Conservation (phyloP, 2,797 vertebrate genomes). For the Enteromius radiatus region DNA sequence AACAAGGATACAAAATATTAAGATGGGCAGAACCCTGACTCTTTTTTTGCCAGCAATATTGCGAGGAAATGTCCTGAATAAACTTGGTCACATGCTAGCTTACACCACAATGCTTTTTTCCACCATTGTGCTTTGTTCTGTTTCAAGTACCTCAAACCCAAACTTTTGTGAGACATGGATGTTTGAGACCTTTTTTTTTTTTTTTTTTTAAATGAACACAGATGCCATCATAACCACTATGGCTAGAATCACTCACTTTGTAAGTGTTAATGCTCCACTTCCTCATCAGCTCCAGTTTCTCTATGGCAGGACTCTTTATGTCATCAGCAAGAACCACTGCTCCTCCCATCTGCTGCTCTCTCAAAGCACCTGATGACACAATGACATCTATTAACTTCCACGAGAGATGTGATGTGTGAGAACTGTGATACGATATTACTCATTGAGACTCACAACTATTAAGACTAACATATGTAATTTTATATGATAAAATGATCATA, state of each 20-base stretch:
- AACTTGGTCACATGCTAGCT: background rate
- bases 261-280: constrained; percentile 99
- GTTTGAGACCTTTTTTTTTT: background rate
- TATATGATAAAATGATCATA: background rate
- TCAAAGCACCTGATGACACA: constrained; percentile 62
- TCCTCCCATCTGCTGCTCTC: constrained; percentile 75
- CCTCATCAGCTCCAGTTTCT: constrained; percentile 95
- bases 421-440: constrained; percentile 8
- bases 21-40: background rate
- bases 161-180: background rate
- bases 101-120: background rate
- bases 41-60: background rate
- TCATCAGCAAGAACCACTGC: constrained; percentile 93
- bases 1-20: too few relatives aligned
- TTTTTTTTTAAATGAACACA: background rate
- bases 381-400: background rate
- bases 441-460: background rate
- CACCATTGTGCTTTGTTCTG: background rate
- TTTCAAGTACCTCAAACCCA: background rate
- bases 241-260: constrained; percentile 82
- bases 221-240: background rate
- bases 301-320: constrained; percentile 93
- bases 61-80: background rate
- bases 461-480: background rate
- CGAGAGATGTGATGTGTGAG: background rate